Conservation (phyloP, 2,888 invertebrate genomes). For the Tridacna crocea region DNA sequence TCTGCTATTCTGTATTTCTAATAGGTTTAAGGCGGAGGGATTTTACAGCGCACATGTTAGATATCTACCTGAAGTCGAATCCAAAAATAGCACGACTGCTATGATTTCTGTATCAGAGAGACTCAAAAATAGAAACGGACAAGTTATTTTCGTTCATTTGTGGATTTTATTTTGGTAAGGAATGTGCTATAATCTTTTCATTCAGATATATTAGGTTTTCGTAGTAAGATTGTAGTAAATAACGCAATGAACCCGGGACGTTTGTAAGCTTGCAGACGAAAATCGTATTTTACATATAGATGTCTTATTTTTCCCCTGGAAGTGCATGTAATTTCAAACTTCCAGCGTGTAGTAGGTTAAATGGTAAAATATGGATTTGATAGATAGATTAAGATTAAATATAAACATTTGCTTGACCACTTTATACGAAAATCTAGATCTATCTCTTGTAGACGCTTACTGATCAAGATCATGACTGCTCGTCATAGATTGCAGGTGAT, state of each 20-base stretch:
- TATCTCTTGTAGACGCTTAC: too few relatives aligned
- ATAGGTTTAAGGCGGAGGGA: constrained; percentile 31
- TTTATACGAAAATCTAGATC: too few relatives aligned
- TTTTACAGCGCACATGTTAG: constrained; percentile 51
- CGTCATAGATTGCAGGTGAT: too few relatives aligned
- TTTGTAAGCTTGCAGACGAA: neutral
- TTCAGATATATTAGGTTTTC: constrained; percentile 39
- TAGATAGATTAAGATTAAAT: too few relatives aligned
- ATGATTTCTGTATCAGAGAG: constrained; percentile 59
- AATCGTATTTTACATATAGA: neutral
- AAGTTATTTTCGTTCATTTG: constrained; percentile 65
- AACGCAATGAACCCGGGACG: neutral
- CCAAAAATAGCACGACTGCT: constrained; percentile 64
- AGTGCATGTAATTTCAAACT: neutral
- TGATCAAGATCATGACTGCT: too few relatives aligned
- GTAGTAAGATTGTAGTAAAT: constrained; percentile 52
- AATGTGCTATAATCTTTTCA: constrained; percentile 61
- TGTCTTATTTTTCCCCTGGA: neutral
- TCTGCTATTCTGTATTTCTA: constrained; percentile 19
- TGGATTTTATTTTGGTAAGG: constrained; percentile 67
- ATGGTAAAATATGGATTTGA: too few relatives aligned
- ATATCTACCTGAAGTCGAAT: constrained; percentile 54
- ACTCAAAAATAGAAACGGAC: constrained; percentile 63
- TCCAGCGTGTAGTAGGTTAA: too few relatives aligned
- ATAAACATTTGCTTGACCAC: too few relatives aligned